A percentile compares a stretch with the other conserved stretches of the same genome.
Conservation (phyloP, 2,113 vertebrate genomes). For the Rattus rattus region DNA sequence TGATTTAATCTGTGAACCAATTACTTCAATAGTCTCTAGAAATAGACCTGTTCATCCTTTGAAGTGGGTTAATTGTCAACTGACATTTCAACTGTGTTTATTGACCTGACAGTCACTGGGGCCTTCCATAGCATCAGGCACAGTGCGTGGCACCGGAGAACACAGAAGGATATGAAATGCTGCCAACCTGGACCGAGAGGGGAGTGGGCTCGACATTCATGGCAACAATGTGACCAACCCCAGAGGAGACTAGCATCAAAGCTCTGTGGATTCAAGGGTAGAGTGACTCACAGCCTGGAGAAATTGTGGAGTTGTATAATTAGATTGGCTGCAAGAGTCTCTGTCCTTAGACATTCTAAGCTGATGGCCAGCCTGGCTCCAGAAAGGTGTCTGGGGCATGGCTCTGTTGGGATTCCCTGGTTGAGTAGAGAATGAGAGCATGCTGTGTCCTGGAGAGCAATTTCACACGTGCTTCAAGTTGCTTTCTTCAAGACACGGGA, state of each 20-base stretch:
- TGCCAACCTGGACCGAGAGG: not conserved
- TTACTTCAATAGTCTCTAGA: slow-evolving; percentile 78
- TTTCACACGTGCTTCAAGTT: slow-evolving; percentile 12
- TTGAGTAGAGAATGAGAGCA: not conserved
- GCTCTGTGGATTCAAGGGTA: not conserved
- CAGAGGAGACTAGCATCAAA: not conserved
- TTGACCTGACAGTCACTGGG: slow-evolving; percentile 54
- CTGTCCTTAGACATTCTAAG: slow-evolving; percentile 59
- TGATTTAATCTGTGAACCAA: slow-evolving; percentile 78
- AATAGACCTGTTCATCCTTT: slow-evolving; percentile 72
- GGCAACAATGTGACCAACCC: not conserved
- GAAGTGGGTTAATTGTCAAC: slow-evolving; percentile 77
- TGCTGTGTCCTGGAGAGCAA: not conserved
- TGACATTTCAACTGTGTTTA: slow-evolving; percentile 61
- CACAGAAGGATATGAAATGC: not conserved
- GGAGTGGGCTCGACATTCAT: not conserved
- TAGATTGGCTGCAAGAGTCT: slow-evolving; percentile 37
- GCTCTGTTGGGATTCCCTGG: slow-evolving; percentile 1
- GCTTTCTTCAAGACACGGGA: slow-evolving; percentile 52
- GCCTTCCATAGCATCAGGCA: slow-evolving; percentile 14
- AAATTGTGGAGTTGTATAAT: slow-evolving; percentile 53
- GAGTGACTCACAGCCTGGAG: slow-evolving; percentile 38
- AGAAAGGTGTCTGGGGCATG: not conserved
- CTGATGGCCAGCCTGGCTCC: slow-evolving; percentile 31
- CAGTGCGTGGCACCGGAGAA: not conserved